Evolutionary conservation across 1,140 invertebrate genomes (phyloP).

Genomic region (Magallana ariakensis): DNA sequence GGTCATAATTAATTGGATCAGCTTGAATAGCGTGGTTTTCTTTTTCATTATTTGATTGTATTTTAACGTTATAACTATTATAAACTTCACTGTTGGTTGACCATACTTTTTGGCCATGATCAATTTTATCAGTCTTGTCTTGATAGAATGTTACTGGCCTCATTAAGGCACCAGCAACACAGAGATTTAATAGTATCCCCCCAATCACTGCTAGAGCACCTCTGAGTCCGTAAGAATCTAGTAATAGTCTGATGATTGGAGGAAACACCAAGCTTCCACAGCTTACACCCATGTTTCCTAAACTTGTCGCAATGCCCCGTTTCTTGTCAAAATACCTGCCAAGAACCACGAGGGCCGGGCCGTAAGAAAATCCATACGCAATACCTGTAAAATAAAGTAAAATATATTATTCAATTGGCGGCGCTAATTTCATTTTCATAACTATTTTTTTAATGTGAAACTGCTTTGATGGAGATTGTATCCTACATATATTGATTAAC

Average conservation of each 20-base stretch:
- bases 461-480: too few species aligned
- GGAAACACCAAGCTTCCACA: conserved; percentile 43
- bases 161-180: conserved; percentile 44
- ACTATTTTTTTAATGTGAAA: too few species aligned
- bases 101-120: neutral
- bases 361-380: conserved; percentile 40
- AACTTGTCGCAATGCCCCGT: conserved; percentile 41
- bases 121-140: neutral
- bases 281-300: conserved; percentile 44
- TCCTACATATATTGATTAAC: too few species aligned
- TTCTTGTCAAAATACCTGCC: conserved; percentile 51
- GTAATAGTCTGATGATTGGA: conserved; percentile 39
- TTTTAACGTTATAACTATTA: neutral
- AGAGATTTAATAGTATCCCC: conserved; percentile 38
- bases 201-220: conserved; percentile 48
- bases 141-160: conserved; percentile 36
- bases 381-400: conserved; percentile 19
- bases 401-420: neutral
- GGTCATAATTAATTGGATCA: neutral
- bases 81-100: neutral
- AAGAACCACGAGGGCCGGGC: conserved; percentile 35
- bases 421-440: too few species aligned
- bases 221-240: conserved; percentile 30
- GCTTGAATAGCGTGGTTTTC: neutral
- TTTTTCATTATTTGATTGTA: neutral